These are phyloP conservation scores for Ectemnius cavifrons DNA, from an alignment of 2,888 invertebrate species.

Conservation along the genomic window DNA sequence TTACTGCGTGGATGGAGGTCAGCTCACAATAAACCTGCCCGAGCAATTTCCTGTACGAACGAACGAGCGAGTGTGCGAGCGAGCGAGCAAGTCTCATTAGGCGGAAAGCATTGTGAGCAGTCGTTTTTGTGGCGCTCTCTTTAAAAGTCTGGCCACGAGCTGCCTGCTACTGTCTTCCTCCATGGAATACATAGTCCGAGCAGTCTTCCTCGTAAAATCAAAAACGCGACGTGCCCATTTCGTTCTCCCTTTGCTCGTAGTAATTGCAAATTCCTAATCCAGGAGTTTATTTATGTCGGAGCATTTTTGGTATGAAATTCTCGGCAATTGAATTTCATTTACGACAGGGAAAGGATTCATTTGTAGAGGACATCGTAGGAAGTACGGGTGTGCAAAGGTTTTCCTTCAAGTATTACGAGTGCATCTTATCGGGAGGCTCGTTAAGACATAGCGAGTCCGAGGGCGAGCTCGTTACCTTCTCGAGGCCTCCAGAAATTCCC, in stretches of 20 bases:
- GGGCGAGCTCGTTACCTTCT: too few relatives aligned
- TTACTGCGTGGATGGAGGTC: slow-evolving; percentile 50
- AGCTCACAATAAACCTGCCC: slow-evolving; percentile 71
- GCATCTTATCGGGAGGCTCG: not conserved
- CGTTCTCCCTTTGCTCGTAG: too few relatives aligned
- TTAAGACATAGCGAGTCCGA: not conserved
- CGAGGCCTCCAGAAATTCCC: too few relatives aligned
- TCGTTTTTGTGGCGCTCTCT: slow-evolving; percentile 30
- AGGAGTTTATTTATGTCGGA: too few relatives aligned
- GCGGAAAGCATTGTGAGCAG: slow-evolving; percentile 62
- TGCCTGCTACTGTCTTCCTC: not conserved
- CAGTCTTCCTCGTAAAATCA: too few relatives aligned
- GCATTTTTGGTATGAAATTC: too few relatives aligned
- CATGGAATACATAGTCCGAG: not conserved
- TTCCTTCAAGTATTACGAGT: not conserved
- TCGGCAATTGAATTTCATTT: too few relatives aligned
- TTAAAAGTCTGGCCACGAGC: slow-evolving; percentile 19
- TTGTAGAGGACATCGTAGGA: too few relatives aligned
- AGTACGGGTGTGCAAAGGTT: too few relatives aligned
- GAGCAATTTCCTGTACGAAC: slow-evolving; percentile 74
- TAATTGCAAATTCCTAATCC: too few relatives aligned
- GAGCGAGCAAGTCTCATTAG: slow-evolving; percentile 60
- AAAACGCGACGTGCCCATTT: too few relatives aligned
- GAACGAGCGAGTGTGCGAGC: slow-evolving; percentile 43
- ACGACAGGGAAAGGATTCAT: too few relatives aligned